Evolutionary conservation across 2,797 vertebrate species (phyloP).

Genomic region (Ispidina picta): DNA sequence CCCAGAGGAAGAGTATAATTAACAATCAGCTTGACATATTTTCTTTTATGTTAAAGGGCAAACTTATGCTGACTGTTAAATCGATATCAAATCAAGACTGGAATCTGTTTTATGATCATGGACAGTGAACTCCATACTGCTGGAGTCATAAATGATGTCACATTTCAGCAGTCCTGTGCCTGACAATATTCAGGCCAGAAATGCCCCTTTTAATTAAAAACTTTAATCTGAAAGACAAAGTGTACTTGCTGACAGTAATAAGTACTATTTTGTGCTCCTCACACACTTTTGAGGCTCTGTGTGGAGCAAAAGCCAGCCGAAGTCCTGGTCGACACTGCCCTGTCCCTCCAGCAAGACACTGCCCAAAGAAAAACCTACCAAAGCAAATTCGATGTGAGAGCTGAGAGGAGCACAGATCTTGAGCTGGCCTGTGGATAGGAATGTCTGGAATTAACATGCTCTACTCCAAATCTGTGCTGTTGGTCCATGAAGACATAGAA

Average conservation of each 20-base stretch:
- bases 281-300: not conserved
- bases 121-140: conserved; percentile 64
- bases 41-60: conserved; percentile 76
- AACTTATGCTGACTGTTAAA: conserved; percentile 77
- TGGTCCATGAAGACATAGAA: not conserved
- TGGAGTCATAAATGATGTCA: conserved; percentile 76
- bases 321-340: not conserved
- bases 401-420: not conserved
- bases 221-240: conserved; percentile 63
- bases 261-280: not conserved
- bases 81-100: conserved; percentile 79
- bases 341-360: not conserved
- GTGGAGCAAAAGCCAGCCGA: not conserved
- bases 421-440: not conserved
- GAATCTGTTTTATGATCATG: conserved; percentile 74
- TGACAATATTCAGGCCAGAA: conserved; percentile 66
- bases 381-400: not conserved
- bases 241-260: conserved; percentile 52
- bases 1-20: conserved; percentile 28
- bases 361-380: not conserved
- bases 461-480: conserved; percentile 11
- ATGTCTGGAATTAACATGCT: conserved; percentile 7
- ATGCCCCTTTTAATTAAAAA: conserved; percentile 73
- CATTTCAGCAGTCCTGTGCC: conserved; percentile 56
- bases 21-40: conserved; percentile 63